Base-by-base conservation (phyloP, 2,888 invertebrate genomes). In the Morinoia aosen region DNA sequence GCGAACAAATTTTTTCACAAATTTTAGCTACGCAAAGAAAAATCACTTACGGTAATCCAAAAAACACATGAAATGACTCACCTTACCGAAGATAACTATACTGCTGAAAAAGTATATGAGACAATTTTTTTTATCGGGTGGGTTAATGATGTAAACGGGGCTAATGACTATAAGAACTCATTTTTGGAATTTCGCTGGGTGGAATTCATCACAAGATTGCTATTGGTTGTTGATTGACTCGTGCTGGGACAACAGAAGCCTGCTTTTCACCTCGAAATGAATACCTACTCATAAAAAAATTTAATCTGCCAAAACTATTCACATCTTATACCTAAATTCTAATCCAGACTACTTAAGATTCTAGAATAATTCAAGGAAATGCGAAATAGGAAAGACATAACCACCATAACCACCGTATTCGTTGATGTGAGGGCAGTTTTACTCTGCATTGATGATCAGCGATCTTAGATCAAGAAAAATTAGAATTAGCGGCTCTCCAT, bases 401-500 rank as follows among this genome's bases (percentile, higher is more conserved):
- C n/a, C n/a, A n/a, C n/a, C 25, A 3, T 76, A 19, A 16, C 19
- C 61, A 61, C 76, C 76, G 25, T 76, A 76, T 76, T 33, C 76
- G 76, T 76, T 25, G 25, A 76, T 76, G 76, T 14, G 33, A 48
- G 90, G 90, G 19, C 90, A 39, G 16, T 90, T 48, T 90, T 48
- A 8, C 90, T 40, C 90, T 48, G 90, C 90, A 40, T 90, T 90
- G 40, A 90, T 90, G 40, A 90, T 48, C 90, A 90, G 90, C 90
- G 48, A 90, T 90, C 90, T 90, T 4, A 40, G 40, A 19, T 90
- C 56, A 33, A 57, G 93, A 57, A 93, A 93, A 56, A 93, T 93
- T 93, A 57, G 93, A 76, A 93, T 93, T 93, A 48, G 93, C 93
- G 48, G 93, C 57, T 33, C 56, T 57, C 57, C 93, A 57, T 93